Evolutionary conservation across 2,888 invertebrate species (phyloP), one percentile per base, ranked within the genome.

Genomic region (Elegia similella): DNA sequence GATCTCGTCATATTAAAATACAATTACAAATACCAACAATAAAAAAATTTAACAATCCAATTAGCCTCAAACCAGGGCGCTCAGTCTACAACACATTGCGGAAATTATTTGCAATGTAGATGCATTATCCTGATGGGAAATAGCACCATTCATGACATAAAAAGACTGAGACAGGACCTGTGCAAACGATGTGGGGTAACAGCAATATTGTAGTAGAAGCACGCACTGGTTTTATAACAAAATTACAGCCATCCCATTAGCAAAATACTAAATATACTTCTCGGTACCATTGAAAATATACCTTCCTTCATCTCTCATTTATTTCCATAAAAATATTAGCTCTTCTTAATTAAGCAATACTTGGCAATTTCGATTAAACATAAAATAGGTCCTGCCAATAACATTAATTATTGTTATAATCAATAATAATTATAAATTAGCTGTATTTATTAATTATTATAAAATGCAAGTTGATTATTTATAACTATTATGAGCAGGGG

Each of bases 1-100:
- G 23, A 15, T 42, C 23, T 53, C 52, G 54, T 59, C 62, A 56
- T 65, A 58, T 62, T 59, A 58, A 58, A 62, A 60, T 12, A 55
- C 29, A 44, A 46, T 15, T 17, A n/a, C 6, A 32, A 30, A 42
- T 23, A 23, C 23, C 23, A 42, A 55, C 55, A 52, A 55, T 58
- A 38, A 57, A 54, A n/a, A 30, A 43, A 50, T 44, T 44, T 43
- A 59, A 43, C 42, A 53, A 55, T 56, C 59, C 38, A 59, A 42
- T 55, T 52, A 62, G 59, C 59, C 60, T 61, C 60, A 38, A 38
- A 38, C 38, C 38, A 38, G 38, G 38, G 34, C 34, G 8, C 34
- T 34, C 10, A 34, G 12, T 23, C 23, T 34, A 34, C 34, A 34
- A 12, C 10, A 10, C 10, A 38, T n/a, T 38, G 38, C n/a, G 12